Evolutionary conservation across 2,113 vertebrate species (phyloP), one percentile per base, ranked within the genome.

Genomic region (Mustelus asterias): DNA sequence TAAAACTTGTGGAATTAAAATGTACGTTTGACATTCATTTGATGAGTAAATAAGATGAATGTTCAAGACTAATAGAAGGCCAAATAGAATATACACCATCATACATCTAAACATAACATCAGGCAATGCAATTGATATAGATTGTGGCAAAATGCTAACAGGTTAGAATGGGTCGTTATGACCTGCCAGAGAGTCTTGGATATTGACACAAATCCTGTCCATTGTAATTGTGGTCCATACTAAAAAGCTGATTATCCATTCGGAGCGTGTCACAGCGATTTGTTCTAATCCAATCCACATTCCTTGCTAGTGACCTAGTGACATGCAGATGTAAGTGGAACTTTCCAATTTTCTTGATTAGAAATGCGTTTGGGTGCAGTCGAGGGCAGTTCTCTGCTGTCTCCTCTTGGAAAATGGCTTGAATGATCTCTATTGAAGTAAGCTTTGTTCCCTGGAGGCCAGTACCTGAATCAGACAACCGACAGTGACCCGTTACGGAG

Each of bases 401-500:
- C 48, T 67, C 44, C 94, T 95, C 41, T 37, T 37, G 65, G 76
- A 48, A 72, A 37, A 54, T 88, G n/a, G 14, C 69, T 37, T 29
- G 65, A 90, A 70, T 89, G 83, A 96, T 70, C 37, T 89, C 70
- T 88, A 54, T 88, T 95, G 94, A 69, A 90, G 86, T 95, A 76
- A 95, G 72, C 63, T 33, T 90, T 92, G 11, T 37, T 70, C 85
- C 95, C 95, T 54, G 58, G 44, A 58, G 86, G 85, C 72, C 80
- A 80, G 65, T 44, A 83, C 96, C 60, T 95, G 90, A 96, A 95
- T 95, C 78, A 86, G 93, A 95, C 41, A 60, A 89, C 60, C n/a
- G 41, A 88, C 85, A 89, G 83, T 95, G 67, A 95, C 72, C 88
- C 54, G 95, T 65, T 95, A 92, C 44, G n/a, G 33, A 83, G 44